A percentile compares a stretch with the other conserved stretches of the same genome.
Evolutionary conservation across 2,113 vertebrate species (phyloP).

Genomic region (Myrmophylax atrothorax): DNA sequence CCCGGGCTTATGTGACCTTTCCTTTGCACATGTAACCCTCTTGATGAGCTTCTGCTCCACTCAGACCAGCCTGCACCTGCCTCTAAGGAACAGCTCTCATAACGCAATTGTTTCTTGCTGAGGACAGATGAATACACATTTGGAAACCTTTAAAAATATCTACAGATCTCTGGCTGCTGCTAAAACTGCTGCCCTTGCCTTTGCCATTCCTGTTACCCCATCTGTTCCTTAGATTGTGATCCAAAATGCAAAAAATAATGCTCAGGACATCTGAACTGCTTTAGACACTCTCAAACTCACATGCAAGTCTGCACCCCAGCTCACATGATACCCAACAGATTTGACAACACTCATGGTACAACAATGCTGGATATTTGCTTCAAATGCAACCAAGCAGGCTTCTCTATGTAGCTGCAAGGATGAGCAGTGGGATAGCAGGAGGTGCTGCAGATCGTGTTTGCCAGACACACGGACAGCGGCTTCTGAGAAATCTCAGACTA

Average conservation of each 20-base stretch:
- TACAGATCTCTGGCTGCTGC: not conserved
- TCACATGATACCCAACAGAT: not conserved
- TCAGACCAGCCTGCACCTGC: not conserved
- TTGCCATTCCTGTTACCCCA: not conserved
- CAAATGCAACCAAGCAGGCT: not conserved
- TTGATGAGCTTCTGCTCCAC: not conserved
- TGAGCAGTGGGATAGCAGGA: rapidly evolving
- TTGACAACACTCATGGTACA: not conserved
- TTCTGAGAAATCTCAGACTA: not conserved
- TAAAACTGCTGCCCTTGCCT: not conserved
- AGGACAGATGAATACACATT: not conserved
- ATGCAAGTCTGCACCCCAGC: not conserved
- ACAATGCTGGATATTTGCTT: not conserved
- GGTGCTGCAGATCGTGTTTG: not conserved
- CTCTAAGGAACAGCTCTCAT: not conserved
- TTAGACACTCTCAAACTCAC: not conserved
- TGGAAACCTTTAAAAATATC: not conserved
- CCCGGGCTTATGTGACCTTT: not conserved
- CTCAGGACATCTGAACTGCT: not conserved
- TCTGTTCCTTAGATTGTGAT: not conserved
- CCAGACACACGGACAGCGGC: rapidly evolving
- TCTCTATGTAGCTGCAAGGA: not conserved
- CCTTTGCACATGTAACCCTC: not conserved
- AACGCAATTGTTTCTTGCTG: not conserved
- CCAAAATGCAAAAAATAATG: not conserved